Evolutionary conservation across 1,140 invertebrate genomes (phyloP).

Genomic region (Pseudomyrmex concolor): DNA sequence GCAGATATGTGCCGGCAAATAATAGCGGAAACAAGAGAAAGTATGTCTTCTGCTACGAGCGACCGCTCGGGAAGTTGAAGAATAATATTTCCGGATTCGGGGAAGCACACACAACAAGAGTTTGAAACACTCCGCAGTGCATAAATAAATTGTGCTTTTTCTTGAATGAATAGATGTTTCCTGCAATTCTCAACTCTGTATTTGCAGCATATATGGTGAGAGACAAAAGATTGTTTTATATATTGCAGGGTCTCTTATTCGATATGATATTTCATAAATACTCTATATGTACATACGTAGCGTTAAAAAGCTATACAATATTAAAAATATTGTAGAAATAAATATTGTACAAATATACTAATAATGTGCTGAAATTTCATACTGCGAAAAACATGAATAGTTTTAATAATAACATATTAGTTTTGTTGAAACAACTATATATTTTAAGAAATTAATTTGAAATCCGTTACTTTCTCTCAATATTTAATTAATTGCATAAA

Average conservation of each 20-base stretch:
- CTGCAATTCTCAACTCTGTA: neutral
- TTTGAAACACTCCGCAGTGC: conserved; percentile 29
- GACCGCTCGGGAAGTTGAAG: conserved; percentile 21
- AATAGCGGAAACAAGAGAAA: conserved; percentile 41
- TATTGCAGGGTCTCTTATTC: neutral
- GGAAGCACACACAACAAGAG: neutral
- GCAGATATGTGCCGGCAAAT: conserved; percentile 49
- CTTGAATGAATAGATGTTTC: conserved; percentile 25
- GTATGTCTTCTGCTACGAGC: conserved; percentile 13
- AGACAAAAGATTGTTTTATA: neutral
- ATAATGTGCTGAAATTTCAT: no score
- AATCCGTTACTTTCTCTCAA: neutral
- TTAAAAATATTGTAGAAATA: neutral
- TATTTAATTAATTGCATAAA: neutral
- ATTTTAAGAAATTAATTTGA: no score
- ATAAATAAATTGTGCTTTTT: conserved; percentile 45
- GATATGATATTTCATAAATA: neutral
- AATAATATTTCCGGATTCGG: conserved; percentile 35
- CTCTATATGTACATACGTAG: neutral
- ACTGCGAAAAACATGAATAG: neutral
- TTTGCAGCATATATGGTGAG: conserved; percentile 10
- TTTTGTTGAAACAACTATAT: neutral
- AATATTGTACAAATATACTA: neutral
- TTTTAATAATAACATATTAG: conserved; percentile 14
- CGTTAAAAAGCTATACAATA: neutral